phyloP scores from a whole-genome alignment of 2,797 vertebrate genomes.

The Poecilia picta region DNA sequence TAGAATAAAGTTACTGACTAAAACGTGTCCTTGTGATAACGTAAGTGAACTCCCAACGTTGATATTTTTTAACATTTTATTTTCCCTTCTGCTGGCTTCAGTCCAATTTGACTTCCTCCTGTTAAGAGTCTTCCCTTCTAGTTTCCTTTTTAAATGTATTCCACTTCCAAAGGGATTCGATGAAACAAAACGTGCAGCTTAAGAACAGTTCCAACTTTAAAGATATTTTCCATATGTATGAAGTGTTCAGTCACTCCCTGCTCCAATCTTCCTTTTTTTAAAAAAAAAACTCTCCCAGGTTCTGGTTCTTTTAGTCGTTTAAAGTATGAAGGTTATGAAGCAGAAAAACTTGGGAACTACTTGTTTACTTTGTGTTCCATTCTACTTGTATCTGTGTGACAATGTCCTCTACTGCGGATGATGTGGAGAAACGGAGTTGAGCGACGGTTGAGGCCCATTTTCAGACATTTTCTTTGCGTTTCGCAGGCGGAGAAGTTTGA shows the following conservation, averaged over 20 bases:
- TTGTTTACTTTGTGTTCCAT: background rate
- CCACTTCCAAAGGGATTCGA: conserved; percentile 40
- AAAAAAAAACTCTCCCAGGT: background rate
- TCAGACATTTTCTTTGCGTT: conserved; percentile 16
- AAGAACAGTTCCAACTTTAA: conserved; percentile 53
- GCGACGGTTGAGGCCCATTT: background rate
- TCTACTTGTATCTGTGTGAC: background rate
- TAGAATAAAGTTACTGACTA: background rate
- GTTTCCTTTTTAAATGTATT: conserved; percentile 53
- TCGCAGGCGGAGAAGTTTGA: conserved; percentile 94
- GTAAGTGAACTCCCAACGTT: conserved; percentile 11
- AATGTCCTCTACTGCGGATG: background rate
- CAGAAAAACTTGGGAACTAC: background rate
- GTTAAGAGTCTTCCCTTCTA: conserved; percentile 49
- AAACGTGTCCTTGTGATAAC: conserved; percentile 8
- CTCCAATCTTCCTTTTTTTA: background rate
- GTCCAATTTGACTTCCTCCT: conserved; percentile 30
- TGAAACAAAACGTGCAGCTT: conserved; percentile 50
- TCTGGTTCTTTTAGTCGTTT: conserved; percentile 16
- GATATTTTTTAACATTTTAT: background rate
- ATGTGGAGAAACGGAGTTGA: background rate
- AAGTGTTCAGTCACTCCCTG: conserved; percentile 4
- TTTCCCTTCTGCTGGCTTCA: conserved; percentile 39
- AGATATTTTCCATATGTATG: conserved; percentile 13
- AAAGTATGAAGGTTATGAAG: background rate